These are phyloP conservation scores for Gryllus longicercus DNA, from an alignment of 2,888 invertebrate genomes.

Conservation along the genomic window DNA sequence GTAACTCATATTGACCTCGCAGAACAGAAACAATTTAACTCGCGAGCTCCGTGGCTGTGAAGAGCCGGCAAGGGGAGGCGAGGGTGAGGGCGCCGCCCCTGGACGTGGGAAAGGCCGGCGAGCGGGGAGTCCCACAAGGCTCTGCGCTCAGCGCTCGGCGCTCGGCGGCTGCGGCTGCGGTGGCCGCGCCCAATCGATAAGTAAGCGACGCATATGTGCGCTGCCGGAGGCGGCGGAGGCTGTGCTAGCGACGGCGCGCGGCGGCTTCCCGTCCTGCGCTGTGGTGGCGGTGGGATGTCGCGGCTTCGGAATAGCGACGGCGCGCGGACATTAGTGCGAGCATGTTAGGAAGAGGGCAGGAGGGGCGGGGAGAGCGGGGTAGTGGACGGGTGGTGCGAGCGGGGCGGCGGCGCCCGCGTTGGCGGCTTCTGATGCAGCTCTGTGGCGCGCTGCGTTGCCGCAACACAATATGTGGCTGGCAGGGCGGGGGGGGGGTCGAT, in stretches of 20 bases:
- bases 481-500: too few species aligned
- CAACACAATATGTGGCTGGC: too few species aligned
- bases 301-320: too few species aligned
- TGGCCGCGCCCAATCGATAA: not conserved
- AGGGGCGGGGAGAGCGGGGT: too few species aligned
- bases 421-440: too few species aligned
- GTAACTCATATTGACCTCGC: not conserved
- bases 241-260: not conserved
- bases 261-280: too few species aligned
- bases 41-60: not conserved
- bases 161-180: not conserved
- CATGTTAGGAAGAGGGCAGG: too few species aligned
- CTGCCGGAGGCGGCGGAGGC: not conserved
- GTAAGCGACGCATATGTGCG: slow-evolving; percentile 9
- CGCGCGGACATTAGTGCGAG: too few species aligned
- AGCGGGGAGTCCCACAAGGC: not conserved
- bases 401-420: too few species aligned
- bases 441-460: too few species aligned
- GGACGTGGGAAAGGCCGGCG: not conserved
- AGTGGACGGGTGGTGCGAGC: too few species aligned
- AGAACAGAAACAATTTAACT: slow-evolving; percentile 17
- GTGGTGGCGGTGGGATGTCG: too few species aligned
- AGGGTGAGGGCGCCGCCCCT: not conserved
- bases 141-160: not conserved
- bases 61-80: not conserved